These are phyloP conservation scores for Ailuropoda melanoleuca DNA, from an alignment of 2,113 vertebrate genomes.

Conservation along the genomic window DNA sequence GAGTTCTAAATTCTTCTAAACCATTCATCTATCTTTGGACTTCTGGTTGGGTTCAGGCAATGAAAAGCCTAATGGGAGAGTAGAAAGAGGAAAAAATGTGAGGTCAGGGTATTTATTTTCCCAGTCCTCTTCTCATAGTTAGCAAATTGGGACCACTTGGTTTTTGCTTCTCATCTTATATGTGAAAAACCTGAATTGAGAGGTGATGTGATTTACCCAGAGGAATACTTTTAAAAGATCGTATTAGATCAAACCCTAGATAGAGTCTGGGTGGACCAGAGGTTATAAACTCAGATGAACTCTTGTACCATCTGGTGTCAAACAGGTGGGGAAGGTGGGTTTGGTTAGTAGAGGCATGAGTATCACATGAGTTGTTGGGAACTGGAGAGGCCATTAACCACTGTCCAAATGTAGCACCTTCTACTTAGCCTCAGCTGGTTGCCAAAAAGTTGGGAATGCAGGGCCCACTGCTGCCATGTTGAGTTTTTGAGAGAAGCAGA, in stretches of 20 bases:
- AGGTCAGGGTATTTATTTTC: neutral
- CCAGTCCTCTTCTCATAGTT: neutral
- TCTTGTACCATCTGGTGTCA: neutral
- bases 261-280: neutral
- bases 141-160: neutral
- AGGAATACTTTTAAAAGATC: neutral
- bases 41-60: neutral
- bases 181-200: neutral
- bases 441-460: neutral
- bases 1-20: neutral
- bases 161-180: neutral
- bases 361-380: neutral
- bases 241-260: neutral
- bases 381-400: neutral
- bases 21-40: neutral
- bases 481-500: neutral
- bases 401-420: neutral
- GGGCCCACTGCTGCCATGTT: neutral
- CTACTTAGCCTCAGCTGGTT: neutral
- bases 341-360: neutral
- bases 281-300: neutral
- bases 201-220: neutral
- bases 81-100: neutral
- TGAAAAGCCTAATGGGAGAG: neutral
- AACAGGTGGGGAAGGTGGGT: neutral